A percentile compares a stretch with the other conserved stretches of the same genome.
Conservation (phyloP, 2,113 vertebrate species). For the Dendrocopos noguchii region DNA sequence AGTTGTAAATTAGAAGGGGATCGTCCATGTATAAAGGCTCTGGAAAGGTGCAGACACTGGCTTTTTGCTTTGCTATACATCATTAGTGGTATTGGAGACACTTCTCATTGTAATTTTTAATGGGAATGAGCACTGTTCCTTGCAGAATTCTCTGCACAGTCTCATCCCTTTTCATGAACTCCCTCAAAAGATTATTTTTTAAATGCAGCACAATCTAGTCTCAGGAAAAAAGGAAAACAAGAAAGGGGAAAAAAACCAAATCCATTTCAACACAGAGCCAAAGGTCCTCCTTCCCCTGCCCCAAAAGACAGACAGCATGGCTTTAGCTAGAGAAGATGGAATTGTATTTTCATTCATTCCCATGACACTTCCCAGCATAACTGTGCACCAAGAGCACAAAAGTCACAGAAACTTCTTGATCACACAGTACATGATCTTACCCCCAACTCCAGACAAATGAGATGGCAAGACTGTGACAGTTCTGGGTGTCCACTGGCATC, state of each 20-base stretch:
- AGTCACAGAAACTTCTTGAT: neutral
- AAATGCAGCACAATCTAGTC: neutral
- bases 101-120: neutral
- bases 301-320: neutral
- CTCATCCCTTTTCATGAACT: neutral
- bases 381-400: neutral
- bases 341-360: neutral
- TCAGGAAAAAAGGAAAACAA: neutral
- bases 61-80: neutral
- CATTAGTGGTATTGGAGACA: neutral
- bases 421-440: neutral
- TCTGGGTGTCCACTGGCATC: neutral
- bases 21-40: neutral
- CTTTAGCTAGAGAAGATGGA: neutral
- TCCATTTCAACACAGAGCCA: neutral
- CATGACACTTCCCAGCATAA: neutral
- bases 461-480: neutral
- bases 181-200: neutral
- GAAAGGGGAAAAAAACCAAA: neutral
- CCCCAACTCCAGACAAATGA: neutral
- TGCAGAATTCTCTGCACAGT: neutral
- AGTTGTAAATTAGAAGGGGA: neutral
- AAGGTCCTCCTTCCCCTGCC: neutral
- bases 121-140: neutral
- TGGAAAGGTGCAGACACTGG: neutral